These are phyloP conservation scores for Mercenaria mercenaria DNA, from an alignment of 1,140 invertebrate genomes.

Conservation along the genomic window DNA sequence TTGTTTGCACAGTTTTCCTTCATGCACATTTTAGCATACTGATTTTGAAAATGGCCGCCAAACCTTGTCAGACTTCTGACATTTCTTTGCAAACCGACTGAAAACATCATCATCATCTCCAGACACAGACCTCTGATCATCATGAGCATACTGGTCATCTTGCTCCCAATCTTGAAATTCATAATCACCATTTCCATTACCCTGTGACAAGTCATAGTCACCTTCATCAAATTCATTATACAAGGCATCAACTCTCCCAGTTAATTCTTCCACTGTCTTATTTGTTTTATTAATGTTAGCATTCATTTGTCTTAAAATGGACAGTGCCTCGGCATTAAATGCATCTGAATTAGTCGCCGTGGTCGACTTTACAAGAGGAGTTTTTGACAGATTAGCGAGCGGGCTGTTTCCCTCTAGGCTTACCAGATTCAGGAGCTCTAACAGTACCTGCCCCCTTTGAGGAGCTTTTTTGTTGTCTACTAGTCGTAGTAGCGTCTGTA, in stretches of 20 bases:
- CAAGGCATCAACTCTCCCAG: neutral
- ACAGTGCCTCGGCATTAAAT: slow-evolving; percentile 8
- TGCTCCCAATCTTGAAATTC: neutral
- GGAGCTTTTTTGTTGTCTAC: too few relatives aligned
- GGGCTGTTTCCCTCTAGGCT: neutral
- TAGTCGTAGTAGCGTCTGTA: too few relatives aligned
- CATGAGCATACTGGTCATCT: neutral
- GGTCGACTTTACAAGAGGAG: neutral
- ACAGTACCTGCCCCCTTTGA: neutral
- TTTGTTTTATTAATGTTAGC: slow-evolving; percentile 17
- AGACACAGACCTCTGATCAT: neutral
- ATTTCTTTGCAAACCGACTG: neutral
- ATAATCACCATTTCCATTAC: neutral
- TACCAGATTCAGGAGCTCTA: neutral
- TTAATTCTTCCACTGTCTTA: slow-evolving; percentile 2
- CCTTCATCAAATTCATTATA: neutral
- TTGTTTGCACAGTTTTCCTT: too few relatives aligned
- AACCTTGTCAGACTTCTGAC: neutral
- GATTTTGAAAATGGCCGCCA: slow-evolving; percentile 6
- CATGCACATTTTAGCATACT: slow-evolving; percentile 16
- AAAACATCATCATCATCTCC: slow-evolving; percentile 1
- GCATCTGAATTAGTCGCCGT: neutral
- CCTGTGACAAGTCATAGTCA: neutral
- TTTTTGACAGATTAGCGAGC: neutral
- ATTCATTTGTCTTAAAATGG: slow-evolving; percentile 36